Evolutionary conservation across 1,140 invertebrate species (phyloP).

Genomic region (Hyles euphorbiae): DNA sequence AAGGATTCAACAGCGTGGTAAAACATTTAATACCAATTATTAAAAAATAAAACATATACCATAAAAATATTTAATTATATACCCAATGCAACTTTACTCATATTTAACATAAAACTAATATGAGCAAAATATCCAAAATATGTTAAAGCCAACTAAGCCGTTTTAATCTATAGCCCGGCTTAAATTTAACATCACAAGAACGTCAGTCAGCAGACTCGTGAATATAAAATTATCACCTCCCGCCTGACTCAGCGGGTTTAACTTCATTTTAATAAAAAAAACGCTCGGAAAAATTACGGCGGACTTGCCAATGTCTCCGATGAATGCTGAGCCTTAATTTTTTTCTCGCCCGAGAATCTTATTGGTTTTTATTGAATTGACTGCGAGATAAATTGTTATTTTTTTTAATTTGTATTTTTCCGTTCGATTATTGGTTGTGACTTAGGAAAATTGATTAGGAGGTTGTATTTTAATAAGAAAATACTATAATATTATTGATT

Average conservation of each 20-base stretch:
- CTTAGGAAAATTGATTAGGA: no score
- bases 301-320: conserved; percentile 40
- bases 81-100: no score
- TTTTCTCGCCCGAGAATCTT: conserved; percentile 17
- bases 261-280: conserved; percentile 64
- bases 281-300: conserved; percentile 39
- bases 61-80: no score
- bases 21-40: no score
- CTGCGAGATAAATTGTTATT: no score
- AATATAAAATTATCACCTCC: conserved; percentile 64
- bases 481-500: no score
- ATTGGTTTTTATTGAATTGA: conserved; percentile 6
- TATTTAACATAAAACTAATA: no score
- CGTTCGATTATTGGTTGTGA: not conserved
- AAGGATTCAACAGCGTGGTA: no score
- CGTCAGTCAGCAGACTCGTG: conserved; percentile 23
- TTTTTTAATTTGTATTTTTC: no score
- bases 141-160: conserved; percentile 8
- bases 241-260: conserved; percentile 49
- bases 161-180: conserved; percentile 11
- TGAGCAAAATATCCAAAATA: not conserved
- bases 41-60: no score
- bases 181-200: not conserved
- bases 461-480: no score
- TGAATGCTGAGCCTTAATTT: conserved; percentile 17